Evolutionary conservation across 2,113 vertebrate genomes (phyloP).

Genomic region (Sarotherodon lohbergeri): DNA sequence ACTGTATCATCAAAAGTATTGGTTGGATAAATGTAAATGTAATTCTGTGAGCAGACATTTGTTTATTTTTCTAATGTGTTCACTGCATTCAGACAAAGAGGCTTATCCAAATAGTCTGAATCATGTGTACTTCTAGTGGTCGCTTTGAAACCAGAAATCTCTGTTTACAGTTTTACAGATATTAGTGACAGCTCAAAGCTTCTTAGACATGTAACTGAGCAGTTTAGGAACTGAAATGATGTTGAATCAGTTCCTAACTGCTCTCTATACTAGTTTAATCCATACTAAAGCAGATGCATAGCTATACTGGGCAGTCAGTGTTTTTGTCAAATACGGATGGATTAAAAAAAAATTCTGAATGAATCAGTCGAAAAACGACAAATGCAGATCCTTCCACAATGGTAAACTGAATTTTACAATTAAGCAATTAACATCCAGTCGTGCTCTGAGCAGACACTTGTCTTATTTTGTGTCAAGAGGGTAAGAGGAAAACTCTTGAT

Average conservation of each 20-base stretch:
- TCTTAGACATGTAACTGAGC: neutral
- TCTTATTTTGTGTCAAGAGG: neutral
- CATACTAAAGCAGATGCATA: neutral
- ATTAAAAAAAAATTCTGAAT: neutral
- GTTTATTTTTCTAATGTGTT: slow-evolving; percentile 30
- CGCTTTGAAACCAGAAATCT: neutral
- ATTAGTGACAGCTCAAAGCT: neutral
- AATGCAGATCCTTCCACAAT: neutral
- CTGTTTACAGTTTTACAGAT: neutral
- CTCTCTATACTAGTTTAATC: neutral
- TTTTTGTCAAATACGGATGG: neutral
- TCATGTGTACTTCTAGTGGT: neutral
- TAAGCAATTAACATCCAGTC: neutral
- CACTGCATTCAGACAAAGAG: slow-evolving; percentile 5
- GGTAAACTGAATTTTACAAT: neutral
- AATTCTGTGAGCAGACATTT: neutral
- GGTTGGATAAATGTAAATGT: neutral
- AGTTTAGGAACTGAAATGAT: neutral
- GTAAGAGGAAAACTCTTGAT: neutral
- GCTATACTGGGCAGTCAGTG: neutral
- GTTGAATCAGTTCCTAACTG: neutral
- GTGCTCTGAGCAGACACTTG: neutral
- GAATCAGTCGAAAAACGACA: neutral
- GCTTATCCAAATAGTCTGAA: slow-evolving; percentile 19
- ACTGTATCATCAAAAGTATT: neutral